phyloP scores from a whole-genome alignment of 2,113 vertebrate species.

The Trinectes maculatus region DNA sequence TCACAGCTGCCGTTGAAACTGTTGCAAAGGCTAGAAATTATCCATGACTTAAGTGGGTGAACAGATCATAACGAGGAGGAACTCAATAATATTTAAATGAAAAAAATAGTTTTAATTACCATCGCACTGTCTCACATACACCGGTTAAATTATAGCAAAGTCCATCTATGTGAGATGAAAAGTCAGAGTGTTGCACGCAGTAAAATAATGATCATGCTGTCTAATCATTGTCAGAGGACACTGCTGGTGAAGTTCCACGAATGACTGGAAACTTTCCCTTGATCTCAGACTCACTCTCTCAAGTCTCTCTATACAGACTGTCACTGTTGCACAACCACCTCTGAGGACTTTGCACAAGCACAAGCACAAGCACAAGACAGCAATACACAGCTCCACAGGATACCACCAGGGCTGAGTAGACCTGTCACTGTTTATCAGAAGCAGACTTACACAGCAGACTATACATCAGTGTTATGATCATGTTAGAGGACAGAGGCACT shows the following conservation, averaged over 20 bases:
- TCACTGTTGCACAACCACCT: slow-evolving; percentile 12
- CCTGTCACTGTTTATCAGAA: too few relatives aligned
- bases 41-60: background rate
- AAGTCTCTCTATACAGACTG: slow-evolving; percentile 8
- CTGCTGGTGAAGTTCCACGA: background rate
- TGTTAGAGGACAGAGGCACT: too few relatives aligned
- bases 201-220: background rate
- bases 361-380: too few relatives aligned
- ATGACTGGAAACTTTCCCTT: background rate
- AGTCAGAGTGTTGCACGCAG: background rate
- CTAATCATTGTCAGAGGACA: slow-evolving; percentile 21
- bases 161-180: background rate
- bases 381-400: background rate
- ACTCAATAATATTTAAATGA: background rate
- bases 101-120: background rate
- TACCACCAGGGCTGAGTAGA: background rate
- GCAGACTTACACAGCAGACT: too few relatives aligned
- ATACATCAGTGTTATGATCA: too few relatives aligned
- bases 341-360: slow-evolving; percentile 24
- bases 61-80: background rate
- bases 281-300: background rate
- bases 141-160: background rate
- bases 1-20: too few relatives aligned
- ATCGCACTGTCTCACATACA: background rate
- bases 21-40: background rate